Conservation (phyloP, 2,797 vertebrate species). For the Sarcophilus harrisii region DNA sequence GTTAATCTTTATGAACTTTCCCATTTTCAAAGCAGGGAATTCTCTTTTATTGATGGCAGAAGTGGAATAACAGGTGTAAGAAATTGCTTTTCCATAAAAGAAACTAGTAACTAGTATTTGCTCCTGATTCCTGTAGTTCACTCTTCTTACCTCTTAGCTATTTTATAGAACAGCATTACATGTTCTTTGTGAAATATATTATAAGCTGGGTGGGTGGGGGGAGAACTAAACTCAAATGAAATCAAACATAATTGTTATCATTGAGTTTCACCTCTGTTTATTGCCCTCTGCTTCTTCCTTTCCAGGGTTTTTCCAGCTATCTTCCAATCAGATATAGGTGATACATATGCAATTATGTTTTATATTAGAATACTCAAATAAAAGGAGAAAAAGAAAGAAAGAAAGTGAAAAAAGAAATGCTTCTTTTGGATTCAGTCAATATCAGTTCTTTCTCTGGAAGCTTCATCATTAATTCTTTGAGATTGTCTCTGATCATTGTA, state of each 20-base stretch:
- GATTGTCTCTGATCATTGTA: background rate
- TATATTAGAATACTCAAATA: background rate
- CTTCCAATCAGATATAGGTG: background rate
- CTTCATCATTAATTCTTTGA: background rate
- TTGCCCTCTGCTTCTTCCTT: background rate
- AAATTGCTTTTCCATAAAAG: background rate
- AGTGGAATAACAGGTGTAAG: background rate
- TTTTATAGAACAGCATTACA: background rate
- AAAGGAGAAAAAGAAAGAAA: background rate
- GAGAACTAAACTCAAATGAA: background rate
- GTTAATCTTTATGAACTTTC: background rate
- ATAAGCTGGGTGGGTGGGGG: background rate
- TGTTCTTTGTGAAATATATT: background rate
- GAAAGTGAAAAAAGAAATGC: background rate
- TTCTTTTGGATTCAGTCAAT: background rate
- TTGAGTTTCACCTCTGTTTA: background rate
- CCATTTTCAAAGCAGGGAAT: background rate
- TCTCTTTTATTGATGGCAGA: background rate
- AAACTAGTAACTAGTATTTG: background rate
- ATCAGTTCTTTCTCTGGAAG: background rate
- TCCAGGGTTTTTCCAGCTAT: background rate
- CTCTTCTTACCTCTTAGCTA: background rate
- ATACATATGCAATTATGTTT: background rate
- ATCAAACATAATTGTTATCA: background rate
- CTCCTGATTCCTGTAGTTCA: background rate